Evolutionary conservation across 2,888 invertebrate genomes (phyloP), one percentile per base, ranked within the genome.

Genomic region (Augiades crinisus): DNA sequence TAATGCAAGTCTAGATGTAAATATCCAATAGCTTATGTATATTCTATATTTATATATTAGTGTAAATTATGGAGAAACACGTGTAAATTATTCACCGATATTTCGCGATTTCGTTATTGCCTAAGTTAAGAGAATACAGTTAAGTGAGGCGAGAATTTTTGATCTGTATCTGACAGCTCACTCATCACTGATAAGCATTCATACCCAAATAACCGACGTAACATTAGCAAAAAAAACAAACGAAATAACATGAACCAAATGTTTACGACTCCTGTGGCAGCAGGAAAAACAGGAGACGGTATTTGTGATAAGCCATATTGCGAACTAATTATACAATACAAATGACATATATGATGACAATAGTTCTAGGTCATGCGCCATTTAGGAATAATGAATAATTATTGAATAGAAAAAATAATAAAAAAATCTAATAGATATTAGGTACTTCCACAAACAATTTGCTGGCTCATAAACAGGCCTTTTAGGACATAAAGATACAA

Each of bases 21-120:
- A 92, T 56, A 91, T 65, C 91, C 91, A 91, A 61, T 91, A 91
- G 16, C 81, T 75, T 37, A 91, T 72, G 53, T 91, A 90, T 68
- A 89, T 84, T 65, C 90, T 78, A 57, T 84, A 89, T 63, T 80
- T 86, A 54, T 78, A 84, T 13, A 78, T 50, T 27, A 77, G 50
- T n/a, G 68, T 60, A n/a, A n/a, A n/a, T n/a, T n/a, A n/a, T 30
- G 3, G 0, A 19, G 17, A 43, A 30, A 17, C 24, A 24, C 37
- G 36, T 57, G 55, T 21, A 53, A 36, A 44, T 55, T 38, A 27
- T 58, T 50, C 45, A 60, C 52, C 22, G 56, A 61, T 58, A 62
- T 57, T 54, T 53, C 49, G 24, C 10, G 13, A 13, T n/a, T 10
- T 8, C 6, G 17, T 17, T 24, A 16, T 16, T 33, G 14, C 33